Evolutionary conservation across 2,113 vertebrate species (phyloP), one percentile per base, ranked within the genome.

Genomic region (Garra rufa): DNA sequence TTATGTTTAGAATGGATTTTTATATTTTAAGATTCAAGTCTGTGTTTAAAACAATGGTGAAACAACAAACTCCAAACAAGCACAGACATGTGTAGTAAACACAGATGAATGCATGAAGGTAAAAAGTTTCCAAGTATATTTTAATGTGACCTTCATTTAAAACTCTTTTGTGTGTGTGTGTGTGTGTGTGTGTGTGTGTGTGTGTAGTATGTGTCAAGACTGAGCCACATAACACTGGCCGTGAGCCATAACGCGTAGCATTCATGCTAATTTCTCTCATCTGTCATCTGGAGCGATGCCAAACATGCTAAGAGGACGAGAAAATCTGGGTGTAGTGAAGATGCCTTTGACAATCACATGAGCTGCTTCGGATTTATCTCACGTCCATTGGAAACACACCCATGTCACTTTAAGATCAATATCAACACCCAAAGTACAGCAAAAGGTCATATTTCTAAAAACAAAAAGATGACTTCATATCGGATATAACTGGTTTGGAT

Each of bases 201-300:
- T 55, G 52, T 55, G 52, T 3, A 9, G 50, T 8, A 21, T 83
- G 80, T 87, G 83, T 82, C 83, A 83, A 70, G 63, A 67, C 80
- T 74, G 71, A 17, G 73, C 71, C 48, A 77, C 61, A 57, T 67
- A 75, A 71, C 70, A n/a, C n/a, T 85, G 78, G 63, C 70, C 59
- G 30, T 67, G 28, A 67, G 41, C 81, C 84, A 76, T 52, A 85
- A 69, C 69, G 75, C 46, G 14, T 34, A 63, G 57, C 65, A n/a
- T 77, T 52, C 63, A 82, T 75, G 82, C 70, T 75, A 48, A 61
- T 83, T 85, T 86, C 79, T 78, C 41, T 61, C 17, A 41, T 81
- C 85, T 83, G 38, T 43, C 74, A 46, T 43, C 41, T 83, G 85
- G 85, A 83, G 63, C 2, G 9, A 75, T 8, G 81, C 81, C 85